Conservation (phyloP, 2,888 invertebrate genomes). For the Anthrax anthrax region DNA sequence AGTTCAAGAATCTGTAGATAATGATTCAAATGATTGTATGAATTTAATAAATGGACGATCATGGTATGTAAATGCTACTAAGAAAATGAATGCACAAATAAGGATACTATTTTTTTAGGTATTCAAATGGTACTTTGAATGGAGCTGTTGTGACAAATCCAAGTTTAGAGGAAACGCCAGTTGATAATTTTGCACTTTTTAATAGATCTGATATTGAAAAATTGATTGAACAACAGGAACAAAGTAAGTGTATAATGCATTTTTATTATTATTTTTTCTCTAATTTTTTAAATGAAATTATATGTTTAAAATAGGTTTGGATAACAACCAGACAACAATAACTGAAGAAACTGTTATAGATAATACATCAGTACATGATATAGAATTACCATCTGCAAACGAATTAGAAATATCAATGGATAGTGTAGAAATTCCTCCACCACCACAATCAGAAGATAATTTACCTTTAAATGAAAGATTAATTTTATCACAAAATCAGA, state of each 20-base stretch:
- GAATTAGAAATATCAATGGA: neutral
- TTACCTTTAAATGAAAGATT: too few relatives aligned
- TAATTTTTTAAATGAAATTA: too few relatives aligned
- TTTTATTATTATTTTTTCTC: neutral
- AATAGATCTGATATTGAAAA: conserved; percentile 8
- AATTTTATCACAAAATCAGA: too few relatives aligned
- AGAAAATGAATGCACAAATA: neutral
- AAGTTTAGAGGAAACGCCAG: conserved; percentile 3
- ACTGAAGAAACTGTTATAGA: neutral
- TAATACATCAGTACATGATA: neutral
- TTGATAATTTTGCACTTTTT: conserved; percentile 11
- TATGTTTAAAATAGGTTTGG: neutral
- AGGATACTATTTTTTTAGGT: neutral
- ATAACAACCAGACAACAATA: neutral
- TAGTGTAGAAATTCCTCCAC: neutral
- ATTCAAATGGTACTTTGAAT: conserved; percentile 13
- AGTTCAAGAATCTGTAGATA: conserved; percentile 27
- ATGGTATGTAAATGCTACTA: conserved; percentile 16
- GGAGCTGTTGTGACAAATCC: neutral
- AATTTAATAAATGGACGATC: conserved; percentile 22
- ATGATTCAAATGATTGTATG: conserved; percentile 30
- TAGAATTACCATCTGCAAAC: neutral
- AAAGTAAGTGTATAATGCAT: neutral
- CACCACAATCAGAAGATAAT: neutral
- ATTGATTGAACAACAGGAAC: neutral